These are phyloP conservation scores for Molorchus minor DNA, from an alignment of 2,888 invertebrate genomes.

Conservation along the genomic window DNA sequence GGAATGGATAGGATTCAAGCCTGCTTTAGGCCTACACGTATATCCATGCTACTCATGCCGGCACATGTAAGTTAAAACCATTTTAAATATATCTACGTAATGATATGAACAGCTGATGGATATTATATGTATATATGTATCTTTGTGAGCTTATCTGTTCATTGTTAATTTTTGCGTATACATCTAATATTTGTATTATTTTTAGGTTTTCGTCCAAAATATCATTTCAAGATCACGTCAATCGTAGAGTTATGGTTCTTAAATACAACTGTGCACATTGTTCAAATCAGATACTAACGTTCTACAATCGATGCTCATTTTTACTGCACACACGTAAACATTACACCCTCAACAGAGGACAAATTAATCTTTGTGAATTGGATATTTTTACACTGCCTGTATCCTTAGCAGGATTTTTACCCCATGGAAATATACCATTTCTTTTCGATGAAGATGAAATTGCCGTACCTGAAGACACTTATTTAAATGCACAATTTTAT, in stretches of 20 bases:
- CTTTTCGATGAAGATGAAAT: slow-evolving; percentile 56
- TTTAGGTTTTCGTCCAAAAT: slow-evolving; percentile 58
- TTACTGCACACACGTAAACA: slow-evolving; percentile 57
- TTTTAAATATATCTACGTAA: too few species aligned
- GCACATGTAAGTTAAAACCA: slow-evolving; percentile 41
- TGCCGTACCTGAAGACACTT: slow-evolving; percentile 31
- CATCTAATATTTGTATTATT: slow-evolving; percentile 5
- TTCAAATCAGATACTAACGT: slow-evolving; percentile 43
- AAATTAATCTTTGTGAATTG: slow-evolving; percentile 53
- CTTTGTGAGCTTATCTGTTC: too few species aligned
- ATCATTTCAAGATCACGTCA: slow-evolving; percentile 59
- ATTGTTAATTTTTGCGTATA: too few species aligned
- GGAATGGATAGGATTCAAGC: slow-evolving; percentile 48
- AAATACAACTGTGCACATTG: slow-evolving; percentile 56
- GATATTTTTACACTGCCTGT: slow-evolving; percentile 52
- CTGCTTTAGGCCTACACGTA: slow-evolving; percentile 38
- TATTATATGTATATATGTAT: too few species aligned
- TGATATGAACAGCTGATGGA: too few species aligned
- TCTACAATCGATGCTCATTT: slow-evolving; percentile 59
- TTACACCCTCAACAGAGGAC: slow-evolving; percentile 49
- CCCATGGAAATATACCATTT: slow-evolving; percentile 51
- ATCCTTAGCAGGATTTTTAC: slow-evolving; percentile 57
- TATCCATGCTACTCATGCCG: slow-evolving; percentile 45
- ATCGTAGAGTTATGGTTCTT: slow-evolving; percentile 55
- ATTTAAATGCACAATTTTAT: slow-evolving; percentile 57